These are phyloP conservation scores for Doris montereyensis DNA, from an alignment of 2,888 invertebrate species.

Conservation along the genomic window DNA sequence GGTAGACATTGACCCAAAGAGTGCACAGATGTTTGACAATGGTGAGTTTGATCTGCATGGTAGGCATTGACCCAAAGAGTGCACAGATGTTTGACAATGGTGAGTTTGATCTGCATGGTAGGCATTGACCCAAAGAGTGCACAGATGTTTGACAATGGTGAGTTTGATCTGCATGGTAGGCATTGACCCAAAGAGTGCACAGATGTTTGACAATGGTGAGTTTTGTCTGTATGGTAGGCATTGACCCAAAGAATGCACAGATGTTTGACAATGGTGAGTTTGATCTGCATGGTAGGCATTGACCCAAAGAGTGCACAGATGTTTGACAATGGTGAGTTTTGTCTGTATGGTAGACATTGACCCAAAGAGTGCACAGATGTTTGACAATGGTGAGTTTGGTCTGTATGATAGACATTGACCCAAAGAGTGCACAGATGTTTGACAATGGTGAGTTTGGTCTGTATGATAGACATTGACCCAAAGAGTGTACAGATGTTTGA, in stretches of 20 bases:
- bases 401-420: no score
- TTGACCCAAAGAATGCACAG: constrained; percentile 36
- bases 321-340: constrained; percentile 2
- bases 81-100: constrained; percentile 39
- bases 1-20: constrained; percentile 91
- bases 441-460: constrained; percentile 8
- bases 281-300: no score
- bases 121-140: constrained; percentile 92
- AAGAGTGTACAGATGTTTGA: constrained; percentile 39
- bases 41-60: no score
- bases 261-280: constrained; percentile 36
- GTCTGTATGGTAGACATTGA: no score
- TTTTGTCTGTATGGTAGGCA: no score
- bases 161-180: no score
- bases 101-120: constrained; percentile 73
- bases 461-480: no score
- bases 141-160: constrained; percentile 90
- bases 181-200: neutral
- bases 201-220: neutral
- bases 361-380: constrained; percentile 38
- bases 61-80: no score
- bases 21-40: constrained; percentile 91
- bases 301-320: neutral
- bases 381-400: constrained; percentile 30
- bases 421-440: neutral